Base-by-base conservation (phyloP, 2,888 invertebrate species). In the Pachliopta kotzebuea region DNA sequence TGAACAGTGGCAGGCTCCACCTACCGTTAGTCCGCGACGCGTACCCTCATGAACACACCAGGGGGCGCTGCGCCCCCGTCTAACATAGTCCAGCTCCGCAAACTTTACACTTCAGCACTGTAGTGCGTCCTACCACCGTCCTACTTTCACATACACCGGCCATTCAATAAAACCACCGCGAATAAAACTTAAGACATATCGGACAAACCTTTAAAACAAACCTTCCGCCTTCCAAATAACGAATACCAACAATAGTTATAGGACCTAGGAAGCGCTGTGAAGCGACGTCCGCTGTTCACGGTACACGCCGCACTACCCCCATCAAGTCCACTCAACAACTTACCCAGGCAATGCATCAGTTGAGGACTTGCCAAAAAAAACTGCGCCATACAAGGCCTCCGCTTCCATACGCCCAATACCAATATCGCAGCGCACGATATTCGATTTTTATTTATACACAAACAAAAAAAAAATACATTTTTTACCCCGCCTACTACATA, bases 121-220 rank as follows among this genome's bases (percentile, higher is more conserved):
- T 11, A 37, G 37, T 37, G 37, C 37, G 37, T 14, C 37, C 37
- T 37, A 74, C 72, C 75, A 74, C 82, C 79, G 68, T 76, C 76
- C 78, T 81, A 84, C 80, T 76, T 73, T 76, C 80, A 84, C 77
- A 82, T 83, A 78, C 83, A 78, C 80, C 90, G 88, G 88, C 88
- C 80, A 88, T 80, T 90, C 90, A 90, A 90, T 89, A 88, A 86
- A 89, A 89, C 86, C 83, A 84, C 89, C 89, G 89, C 88, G 81
- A 85, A 85, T 84, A 86, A 83, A 86, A 83, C 85, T 80, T 79
- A 80, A 76, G 74, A 78, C 80, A 83, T 82, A 84, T 79, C 80
- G 83, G 84, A 86, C 85, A 80, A 83, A 84, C 83, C 79, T 74
- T 83, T 75, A 78, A 78, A 83, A 78, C 76, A 74, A 80, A 82